Conservation (phyloP, 2,113 vertebrate genomes). For the Python bivittatus region DNA sequence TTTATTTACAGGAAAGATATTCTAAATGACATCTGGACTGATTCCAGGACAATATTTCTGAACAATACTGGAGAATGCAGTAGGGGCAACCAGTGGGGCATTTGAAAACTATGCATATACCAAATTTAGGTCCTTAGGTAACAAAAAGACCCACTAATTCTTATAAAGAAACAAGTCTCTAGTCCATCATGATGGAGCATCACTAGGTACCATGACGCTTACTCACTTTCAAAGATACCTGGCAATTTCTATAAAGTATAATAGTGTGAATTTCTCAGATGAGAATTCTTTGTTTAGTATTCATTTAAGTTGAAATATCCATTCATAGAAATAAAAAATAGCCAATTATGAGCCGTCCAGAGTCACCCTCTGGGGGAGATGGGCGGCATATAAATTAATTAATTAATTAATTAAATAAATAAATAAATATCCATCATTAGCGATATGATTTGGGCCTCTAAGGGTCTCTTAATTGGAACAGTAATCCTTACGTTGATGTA, state of each 20-base stretch:
- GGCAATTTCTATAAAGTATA: background rate
- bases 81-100: background rate
- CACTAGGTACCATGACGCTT: background rate
- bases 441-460: background rate
- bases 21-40: background rate
- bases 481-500: background rate
- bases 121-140: background rate
- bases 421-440: background rate
- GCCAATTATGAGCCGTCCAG: too few species aligned
- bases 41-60: background rate
- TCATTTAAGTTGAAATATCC: background rate
- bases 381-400: too few species aligned
- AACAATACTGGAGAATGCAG: background rate
- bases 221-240: background rate
- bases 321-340: background rate
- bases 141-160: background rate
- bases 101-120: background rate
- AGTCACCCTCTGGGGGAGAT: too few species aligned
- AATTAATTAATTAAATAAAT: too few species aligned
- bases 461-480: background rate
- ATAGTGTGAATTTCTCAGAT: background rate
- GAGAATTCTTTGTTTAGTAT: background rate
- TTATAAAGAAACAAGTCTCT: background rate
- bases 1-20: background rate
- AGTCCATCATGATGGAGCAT: background rate